These are phyloP conservation scores for Lampris incognitus DNA, from an alignment of 2,113 vertebrate genomes.

Conservation along the genomic window DNA sequence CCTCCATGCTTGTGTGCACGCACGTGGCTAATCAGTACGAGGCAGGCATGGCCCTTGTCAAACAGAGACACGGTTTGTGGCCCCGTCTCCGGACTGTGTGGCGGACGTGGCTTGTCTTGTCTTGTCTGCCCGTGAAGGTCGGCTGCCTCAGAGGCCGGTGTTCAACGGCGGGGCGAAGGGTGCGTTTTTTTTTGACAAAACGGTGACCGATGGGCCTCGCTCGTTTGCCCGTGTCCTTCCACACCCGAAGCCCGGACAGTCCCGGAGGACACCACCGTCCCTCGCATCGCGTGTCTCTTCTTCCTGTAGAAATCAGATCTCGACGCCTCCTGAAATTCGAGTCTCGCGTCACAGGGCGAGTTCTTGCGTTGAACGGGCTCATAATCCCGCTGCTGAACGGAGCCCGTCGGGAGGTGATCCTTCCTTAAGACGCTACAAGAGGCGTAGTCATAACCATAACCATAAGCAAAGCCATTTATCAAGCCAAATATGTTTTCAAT, in stretches of 20 bases:
- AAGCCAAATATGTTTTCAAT: slow-evolving; percentile 13
- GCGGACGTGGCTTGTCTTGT: neutral
- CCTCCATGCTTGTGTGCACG: slow-evolving; percentile 30
- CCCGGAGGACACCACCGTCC: slow-evolving; percentile 19
- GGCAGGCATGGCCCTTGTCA: slow-evolving; percentile 44
- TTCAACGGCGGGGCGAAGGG: slow-evolving; percentile 52
- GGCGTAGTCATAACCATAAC: neutral
- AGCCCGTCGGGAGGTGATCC: neutral
- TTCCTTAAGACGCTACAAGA: neutral
- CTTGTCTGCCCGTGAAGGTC: slow-evolving; percentile 5
- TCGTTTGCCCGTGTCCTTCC: slow-evolving; percentile 16
- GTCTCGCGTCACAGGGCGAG: too few species aligned
- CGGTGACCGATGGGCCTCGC: slow-evolving; percentile 17
- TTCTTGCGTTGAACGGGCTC: too few species aligned
- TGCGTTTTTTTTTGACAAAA: slow-evolving; percentile 55
- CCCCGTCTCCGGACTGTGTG: neutral
- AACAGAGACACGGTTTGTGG: slow-evolving; percentile 37
- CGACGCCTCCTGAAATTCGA: neutral
- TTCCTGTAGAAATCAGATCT: slow-evolving; percentile 1
- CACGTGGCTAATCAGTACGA: slow-evolving; percentile 59
- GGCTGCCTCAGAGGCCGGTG: slow-evolving; percentile 45
- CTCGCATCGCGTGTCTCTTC: neutral
- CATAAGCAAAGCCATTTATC: neutral
- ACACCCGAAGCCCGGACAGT: slow-evolving; percentile 28
- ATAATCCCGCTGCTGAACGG: too few species aligned